phyloP scores from a whole-genome alignment of 2,113 vertebrate genomes.

The Shinisaurus crocodilurus region DNA sequence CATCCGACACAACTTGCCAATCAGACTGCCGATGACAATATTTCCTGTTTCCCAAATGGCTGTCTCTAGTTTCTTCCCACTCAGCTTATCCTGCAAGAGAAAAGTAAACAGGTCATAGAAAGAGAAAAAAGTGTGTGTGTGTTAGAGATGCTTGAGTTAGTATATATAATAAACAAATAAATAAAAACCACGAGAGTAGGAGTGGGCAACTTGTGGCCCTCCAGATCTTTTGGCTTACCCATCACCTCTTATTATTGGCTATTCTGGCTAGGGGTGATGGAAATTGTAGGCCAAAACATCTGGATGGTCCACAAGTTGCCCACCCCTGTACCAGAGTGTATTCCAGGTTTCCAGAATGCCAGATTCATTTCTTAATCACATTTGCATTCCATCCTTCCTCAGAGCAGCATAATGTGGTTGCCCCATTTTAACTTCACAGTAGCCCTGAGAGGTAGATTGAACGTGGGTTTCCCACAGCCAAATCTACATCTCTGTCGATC shows the following conservation, averaged over 20 bases:
- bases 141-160: neutral
- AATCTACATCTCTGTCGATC: neutral
- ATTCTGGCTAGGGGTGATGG: too few species aligned
- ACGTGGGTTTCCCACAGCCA: neutral
- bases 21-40: conserved; percentile 58
- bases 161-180: too few species aligned
- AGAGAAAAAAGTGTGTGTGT: neutral
- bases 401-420: neutral
- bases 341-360: neutral
- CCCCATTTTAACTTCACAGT: neutral
- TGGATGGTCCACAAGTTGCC: too few species aligned
- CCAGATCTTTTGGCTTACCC: too few species aligned
- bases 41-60: conserved; percentile 57
- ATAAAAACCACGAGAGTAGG: too few species aligned
- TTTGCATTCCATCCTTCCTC: neutral
- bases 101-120: rapidly evolving
- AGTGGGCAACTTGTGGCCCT: too few species aligned
- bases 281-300: too few species aligned
- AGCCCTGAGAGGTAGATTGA: neutral
- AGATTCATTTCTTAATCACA: neutral
- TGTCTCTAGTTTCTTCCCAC: conserved; percentile 36
- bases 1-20: conserved; percentile 72
- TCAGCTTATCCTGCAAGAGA: conserved; percentile 62
- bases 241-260: too few species aligned
- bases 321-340: neutral